A percentile compares a stretch with the other conserved stretches of the same genome.
These are phyloP conservation scores for Didymodactylos carnosus DNA, from an alignment of 2,888 invertebrate species.

Conservation along the genomic window DNA sequence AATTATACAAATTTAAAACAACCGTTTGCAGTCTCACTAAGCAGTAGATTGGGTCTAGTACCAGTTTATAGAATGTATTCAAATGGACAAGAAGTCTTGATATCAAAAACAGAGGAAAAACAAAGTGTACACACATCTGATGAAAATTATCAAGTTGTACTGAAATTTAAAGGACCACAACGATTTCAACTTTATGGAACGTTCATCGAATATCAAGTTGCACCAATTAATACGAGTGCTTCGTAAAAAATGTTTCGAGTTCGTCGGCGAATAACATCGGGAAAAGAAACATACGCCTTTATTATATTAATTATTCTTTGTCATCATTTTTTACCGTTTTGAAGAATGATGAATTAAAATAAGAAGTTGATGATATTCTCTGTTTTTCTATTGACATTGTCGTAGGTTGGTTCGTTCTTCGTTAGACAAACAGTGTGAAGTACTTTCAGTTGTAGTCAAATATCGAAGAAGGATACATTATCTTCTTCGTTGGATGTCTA, in stretches of 20 bases:
- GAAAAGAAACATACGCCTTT: too few species aligned
- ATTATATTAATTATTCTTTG: too few species aligned
- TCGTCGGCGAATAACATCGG: too few species aligned
- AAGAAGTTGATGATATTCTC: neutral
- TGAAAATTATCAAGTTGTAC: neutral
- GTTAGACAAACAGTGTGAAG: neutral
- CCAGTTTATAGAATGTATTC: neutral
- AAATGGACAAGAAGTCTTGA: neutral
- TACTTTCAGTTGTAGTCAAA: neutral
- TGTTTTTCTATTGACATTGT: neutral
- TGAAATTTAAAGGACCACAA: neutral
- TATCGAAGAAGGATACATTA: neutral
- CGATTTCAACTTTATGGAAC: neutral
- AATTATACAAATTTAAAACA: neutral
- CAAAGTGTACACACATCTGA: neutral
- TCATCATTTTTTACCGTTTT: neutral
- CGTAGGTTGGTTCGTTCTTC: neutral
- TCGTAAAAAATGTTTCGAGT: too few species aligned
- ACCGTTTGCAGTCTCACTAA: neutral
- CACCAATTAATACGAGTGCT: neutral
- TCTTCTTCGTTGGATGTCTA: neutral
- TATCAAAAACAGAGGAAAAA: neutral
- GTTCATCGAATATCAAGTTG: neutral
- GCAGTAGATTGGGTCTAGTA: neutral
- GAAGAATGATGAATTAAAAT: neutral